phyloP scores from a whole-genome alignment of 2,113 vertebrate species.

The Hyla sarda region DNA sequence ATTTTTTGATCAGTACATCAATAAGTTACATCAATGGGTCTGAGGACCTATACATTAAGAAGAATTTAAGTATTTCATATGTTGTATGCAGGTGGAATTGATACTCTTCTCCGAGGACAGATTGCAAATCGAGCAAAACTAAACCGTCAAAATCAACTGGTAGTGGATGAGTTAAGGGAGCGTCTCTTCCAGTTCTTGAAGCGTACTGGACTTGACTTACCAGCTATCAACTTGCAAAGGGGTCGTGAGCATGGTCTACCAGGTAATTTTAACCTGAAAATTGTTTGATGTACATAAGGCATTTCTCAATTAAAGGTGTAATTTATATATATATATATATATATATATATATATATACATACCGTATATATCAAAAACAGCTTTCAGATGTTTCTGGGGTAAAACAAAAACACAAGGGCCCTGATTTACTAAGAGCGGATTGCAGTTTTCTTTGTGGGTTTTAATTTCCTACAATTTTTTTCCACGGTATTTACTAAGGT shows the following conservation, averaged over 20 bases:
- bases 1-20: too few relatives aligned
- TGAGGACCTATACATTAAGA: too few relatives aligned
- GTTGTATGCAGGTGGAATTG: conserved; percentile 76
- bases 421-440: too few relatives aligned
- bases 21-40: too few relatives aligned
- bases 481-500: too few relatives aligned
- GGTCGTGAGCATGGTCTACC: conserved; percentile 80
- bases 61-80: not conserved
- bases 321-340: too few relatives aligned
- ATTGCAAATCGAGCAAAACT: conserved; percentile 78
- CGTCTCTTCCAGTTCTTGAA: conserved; percentile 74
- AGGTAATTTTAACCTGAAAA: conserved; percentile 68
- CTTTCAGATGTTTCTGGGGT: too few relatives aligned
- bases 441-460: too few relatives aligned
- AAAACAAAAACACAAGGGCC: too few relatives aligned
- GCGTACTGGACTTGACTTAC: conserved; percentile 76
- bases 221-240: conserved; percentile 80
- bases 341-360: too few relatives aligned
- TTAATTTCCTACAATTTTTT: too few relatives aligned
- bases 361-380: too few relatives aligned
- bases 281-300: not conserved
- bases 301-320: not conserved
- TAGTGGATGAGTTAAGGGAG: conserved; percentile 82
- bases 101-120: conserved; percentile 78
- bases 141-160: conserved; percentile 78